Evolutionary conservation across 2,888 invertebrate species (phyloP).

Genomic region (Pollenia griseotomentosa): DNA sequence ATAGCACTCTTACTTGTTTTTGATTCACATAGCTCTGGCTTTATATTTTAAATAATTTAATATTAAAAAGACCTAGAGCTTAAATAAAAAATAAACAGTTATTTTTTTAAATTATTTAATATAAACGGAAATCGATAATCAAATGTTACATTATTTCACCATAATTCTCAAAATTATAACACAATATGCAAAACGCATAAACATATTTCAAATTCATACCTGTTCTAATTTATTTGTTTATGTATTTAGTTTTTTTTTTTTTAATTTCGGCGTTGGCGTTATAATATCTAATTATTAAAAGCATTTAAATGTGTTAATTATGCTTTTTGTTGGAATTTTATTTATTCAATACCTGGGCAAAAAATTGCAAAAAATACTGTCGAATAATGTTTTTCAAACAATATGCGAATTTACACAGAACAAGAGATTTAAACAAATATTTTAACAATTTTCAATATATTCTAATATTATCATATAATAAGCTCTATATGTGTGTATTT

Average conservation of each 20-base stretch:
- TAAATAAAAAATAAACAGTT: too few relatives aligned
- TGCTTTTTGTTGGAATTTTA: conserved; percentile 59
- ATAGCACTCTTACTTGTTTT: too few relatives aligned
- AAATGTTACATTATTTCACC: too few relatives aligned
- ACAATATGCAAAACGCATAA: too few relatives aligned
- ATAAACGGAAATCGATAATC: too few relatives aligned
- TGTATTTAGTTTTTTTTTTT: not conserved
- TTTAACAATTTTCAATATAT: not conserved
- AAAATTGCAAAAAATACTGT: not conserved
- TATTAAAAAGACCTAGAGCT: too few relatives aligned
- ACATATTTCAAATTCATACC: not conserved
- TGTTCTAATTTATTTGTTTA: not conserved
- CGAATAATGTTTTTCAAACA: not conserved
- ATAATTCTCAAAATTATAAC: too few relatives aligned
- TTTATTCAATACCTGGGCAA: not conserved
- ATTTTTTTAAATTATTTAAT: too few relatives aligned
- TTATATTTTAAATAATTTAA: too few relatives aligned
- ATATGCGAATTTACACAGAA: not conserved
- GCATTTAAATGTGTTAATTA: conserved; percentile 66
- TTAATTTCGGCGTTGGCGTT: not conserved
- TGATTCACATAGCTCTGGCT: too few relatives aligned
- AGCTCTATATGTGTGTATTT: not conserved
- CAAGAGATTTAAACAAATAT: conserved; percentile 19
- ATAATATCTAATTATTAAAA: conserved; percentile 55
- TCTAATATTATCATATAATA: not conserved